Percentiles rank a stretch among this genome's conserved stretches.
Conservation (phyloP, 2,797 vertebrate species). For the Micropoecilia bifurca region DNA sequence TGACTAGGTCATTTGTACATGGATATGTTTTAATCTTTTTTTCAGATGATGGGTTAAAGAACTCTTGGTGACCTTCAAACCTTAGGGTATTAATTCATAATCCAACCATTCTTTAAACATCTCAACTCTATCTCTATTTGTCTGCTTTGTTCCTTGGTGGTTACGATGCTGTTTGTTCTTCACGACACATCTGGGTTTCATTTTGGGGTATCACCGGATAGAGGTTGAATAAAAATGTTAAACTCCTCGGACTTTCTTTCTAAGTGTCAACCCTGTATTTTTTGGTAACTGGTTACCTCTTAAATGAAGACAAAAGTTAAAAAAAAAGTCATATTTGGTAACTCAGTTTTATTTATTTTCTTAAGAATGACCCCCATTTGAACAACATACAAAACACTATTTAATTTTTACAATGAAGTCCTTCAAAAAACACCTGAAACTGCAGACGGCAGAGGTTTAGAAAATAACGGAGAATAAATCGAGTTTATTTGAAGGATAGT, state of each 20-base stretch:
- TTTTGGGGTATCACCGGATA: background rate
- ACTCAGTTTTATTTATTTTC: slow-evolving; percentile 25
- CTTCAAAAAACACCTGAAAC: slow-evolving; percentile 73
- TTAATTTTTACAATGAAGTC: slow-evolving; percentile 78
- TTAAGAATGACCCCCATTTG: slow-evolving; percentile 46
- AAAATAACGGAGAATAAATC: slow-evolving; percentile 53
- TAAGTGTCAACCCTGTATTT: background rate
- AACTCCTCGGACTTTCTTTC: background rate
- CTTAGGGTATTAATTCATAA: background rate
- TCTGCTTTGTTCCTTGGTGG: background rate
- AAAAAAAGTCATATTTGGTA: slow-evolving; percentile 3
- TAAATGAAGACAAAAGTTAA: background rate
- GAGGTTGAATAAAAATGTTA: background rate
- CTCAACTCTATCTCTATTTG: background rate
- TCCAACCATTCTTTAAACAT: background rate
- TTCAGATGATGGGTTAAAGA: background rate
- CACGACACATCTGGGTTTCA: background rate
- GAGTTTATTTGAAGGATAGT: slow-evolving; percentile 39
- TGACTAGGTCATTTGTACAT: background rate
- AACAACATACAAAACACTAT: slow-evolving; percentile 80
- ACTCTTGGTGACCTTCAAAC: background rate
- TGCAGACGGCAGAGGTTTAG: slow-evolving; percentile 63
- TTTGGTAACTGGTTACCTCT: background rate
- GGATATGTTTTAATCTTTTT: background rate
- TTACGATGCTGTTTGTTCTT: background rate